These are phyloP conservation scores for Gnathochromis pfefferi DNA, from an alignment of 2,113 vertebrate genomes.

Conservation along the genomic window DNA sequence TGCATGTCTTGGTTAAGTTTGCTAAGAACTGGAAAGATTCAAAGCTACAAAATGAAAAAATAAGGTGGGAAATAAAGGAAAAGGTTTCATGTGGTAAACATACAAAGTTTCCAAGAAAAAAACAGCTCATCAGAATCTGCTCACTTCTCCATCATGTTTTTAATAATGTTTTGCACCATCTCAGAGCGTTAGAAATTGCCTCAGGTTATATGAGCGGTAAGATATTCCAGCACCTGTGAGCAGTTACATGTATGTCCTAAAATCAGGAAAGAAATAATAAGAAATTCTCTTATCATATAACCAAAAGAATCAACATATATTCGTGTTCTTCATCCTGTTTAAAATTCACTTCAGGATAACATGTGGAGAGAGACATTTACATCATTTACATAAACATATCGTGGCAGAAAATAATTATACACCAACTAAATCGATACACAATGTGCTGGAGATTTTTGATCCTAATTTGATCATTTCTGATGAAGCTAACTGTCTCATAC, in stretches of 20 bases:
- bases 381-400: background rate
- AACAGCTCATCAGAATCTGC: background rate
- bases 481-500: fast-evolving
- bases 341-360: background rate
- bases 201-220: no score
- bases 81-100: background rate
- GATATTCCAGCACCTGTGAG: no score
- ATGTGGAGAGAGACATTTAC: background rate
- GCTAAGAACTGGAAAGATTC: background rate
- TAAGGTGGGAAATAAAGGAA: background rate
- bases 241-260: no score
- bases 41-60: background rate
- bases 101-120: background rate
- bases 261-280: no score
- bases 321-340: fast-evolving
- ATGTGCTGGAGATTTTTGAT: fast-evolving
- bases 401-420: background rate
- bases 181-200: no score
- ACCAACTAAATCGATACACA: background rate
- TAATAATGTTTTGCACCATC: no score
- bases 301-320: background rate
- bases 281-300: background rate
- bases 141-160: fast-evolving
- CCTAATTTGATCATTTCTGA: background rate
- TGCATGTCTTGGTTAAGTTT: background rate